Evolutionary conservation across 1,140 invertebrate species (phyloP).

Genomic region (Yoshiicerus persimilis): DNA sequence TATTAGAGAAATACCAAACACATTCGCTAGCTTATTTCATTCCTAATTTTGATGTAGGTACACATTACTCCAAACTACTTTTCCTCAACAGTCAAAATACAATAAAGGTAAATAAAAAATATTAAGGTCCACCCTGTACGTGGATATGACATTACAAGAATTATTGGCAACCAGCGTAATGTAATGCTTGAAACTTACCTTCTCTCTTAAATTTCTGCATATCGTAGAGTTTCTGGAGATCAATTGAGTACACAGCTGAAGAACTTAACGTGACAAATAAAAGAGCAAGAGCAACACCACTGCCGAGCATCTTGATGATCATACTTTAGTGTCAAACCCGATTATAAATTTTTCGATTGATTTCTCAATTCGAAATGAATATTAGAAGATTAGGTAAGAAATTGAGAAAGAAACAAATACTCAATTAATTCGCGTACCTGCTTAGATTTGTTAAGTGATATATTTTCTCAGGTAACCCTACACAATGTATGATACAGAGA

Average conservation of each 20-base stretch:
- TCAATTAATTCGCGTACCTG: neutral
- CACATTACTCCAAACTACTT: no score
- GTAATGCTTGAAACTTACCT: slow-evolving; percentile 41
- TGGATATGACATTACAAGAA: no score
- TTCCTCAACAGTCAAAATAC: no score
- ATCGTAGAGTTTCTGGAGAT: slow-evolving; percentile 48
- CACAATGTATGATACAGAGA: neutral
- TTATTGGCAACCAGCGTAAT: no score
- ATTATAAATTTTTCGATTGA: slow-evolving; percentile 1
- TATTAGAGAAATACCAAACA: no score
- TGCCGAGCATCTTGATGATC: slow-evolving; percentile 45
- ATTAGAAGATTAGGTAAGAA: neutral
- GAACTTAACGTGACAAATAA: slow-evolving; percentile 48
- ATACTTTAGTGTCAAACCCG: neutral
- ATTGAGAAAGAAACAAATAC: neutral
- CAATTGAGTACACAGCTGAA: slow-evolving; percentile 49
- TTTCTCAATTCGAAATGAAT: neutral
- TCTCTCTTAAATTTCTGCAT: slow-evolving; percentile 49
- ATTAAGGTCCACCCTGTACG: no score
- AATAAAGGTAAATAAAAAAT: no score
- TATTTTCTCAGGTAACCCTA: neutral
- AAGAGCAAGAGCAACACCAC: slow-evolving; percentile 40
- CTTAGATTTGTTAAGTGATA: neutral
- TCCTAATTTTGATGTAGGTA: no score
- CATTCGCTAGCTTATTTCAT: no score